Evolutionary conservation across 2,113 vertebrate genomes (phyloP).

Genomic region (Galeopterus variegatus): DNA sequence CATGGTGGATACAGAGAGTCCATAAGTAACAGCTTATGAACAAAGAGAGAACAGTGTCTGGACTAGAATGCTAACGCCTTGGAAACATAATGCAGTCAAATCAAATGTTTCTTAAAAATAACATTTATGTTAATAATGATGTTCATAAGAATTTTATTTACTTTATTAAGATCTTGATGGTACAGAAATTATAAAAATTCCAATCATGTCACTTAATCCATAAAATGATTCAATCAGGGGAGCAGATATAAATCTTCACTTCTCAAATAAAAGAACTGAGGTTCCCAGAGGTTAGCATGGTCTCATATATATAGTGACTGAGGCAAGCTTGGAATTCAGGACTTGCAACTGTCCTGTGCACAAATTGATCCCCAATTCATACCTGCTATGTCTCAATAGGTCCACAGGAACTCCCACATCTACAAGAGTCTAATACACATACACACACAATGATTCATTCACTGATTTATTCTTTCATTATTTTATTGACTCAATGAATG

Average conservation of each 20-base stretch:
- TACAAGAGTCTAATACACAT: accelerated
- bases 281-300: background rate
- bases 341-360: background rate
- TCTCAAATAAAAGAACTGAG: background rate
- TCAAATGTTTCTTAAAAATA: background rate
- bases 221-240: background rate
- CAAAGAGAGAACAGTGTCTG: background rate
- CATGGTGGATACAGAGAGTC: background rate
- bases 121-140: background rate
- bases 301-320: too few species aligned
- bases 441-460: background rate
- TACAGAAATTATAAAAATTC: background rate
- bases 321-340: background rate
- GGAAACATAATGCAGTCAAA: background rate
- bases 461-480: background rate
- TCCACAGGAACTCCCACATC: background rate
- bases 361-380: background rate
- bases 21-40: background rate
- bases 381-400: background rate
- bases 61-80: constrained; percentile 6
- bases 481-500: background rate
- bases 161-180: background rate
- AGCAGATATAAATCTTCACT: background rate
- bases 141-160: background rate
- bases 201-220: background rate